A percentile compares a stretch with the other conserved stretches of the same genome.
These are phyloP conservation scores for Mirza zaza DNA, from an alignment of 2,113 vertebrate genomes.

Conservation along the genomic window DNA sequence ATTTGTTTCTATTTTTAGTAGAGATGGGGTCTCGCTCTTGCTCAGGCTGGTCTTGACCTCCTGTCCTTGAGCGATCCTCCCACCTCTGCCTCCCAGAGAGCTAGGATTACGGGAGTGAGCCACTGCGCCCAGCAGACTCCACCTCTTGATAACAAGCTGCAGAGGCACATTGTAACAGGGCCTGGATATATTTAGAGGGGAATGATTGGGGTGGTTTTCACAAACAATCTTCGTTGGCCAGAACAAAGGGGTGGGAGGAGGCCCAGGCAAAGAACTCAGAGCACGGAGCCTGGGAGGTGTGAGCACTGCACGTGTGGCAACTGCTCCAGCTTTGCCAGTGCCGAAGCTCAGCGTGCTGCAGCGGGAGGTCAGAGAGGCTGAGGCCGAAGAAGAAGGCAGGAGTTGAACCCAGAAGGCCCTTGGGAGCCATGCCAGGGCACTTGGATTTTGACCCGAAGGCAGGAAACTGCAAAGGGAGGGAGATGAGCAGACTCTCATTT, in stretches of 20 bases:
- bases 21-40: too few species aligned
- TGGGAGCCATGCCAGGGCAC: background rate
- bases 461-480: background rate
- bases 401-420: background rate
- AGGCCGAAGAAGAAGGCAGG: background rate
- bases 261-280: background rate
- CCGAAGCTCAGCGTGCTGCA: rapidly evolving
- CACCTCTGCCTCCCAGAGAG: too few species aligned
- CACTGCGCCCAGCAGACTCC: too few species aligned
- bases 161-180: background rate
- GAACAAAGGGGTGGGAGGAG: background rate
- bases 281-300: background rate
- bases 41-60: too few species aligned
- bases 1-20: too few species aligned
- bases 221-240: background rate
- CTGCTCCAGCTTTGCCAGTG: background rate
- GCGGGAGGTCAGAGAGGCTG: background rate
- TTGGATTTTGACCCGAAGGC: background rate
- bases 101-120: too few species aligned
- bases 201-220: background rate
- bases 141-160: background rate
- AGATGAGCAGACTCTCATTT: background rate
- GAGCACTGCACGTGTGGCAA: background rate
- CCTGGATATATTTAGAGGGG: background rate
- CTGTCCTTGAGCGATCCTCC: too few species aligned